These are phyloP conservation scores for Tragulus kanchil DNA, from an alignment of 2,113 vertebrate genomes.

Conservation along the genomic window DNA sequence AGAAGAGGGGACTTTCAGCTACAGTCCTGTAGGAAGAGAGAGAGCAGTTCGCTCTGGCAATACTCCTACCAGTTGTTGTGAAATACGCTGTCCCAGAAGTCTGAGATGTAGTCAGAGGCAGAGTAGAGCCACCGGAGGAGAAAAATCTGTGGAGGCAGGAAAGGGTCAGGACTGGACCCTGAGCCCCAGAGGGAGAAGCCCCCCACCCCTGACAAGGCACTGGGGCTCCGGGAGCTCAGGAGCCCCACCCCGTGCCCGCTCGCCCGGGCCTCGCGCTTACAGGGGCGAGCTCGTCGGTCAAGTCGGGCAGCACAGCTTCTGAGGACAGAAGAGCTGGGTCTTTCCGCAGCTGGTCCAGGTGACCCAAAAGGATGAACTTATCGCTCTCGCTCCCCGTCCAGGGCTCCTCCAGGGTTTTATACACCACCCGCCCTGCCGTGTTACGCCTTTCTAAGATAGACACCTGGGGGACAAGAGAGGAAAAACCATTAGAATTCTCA, in stretches of 20 bases:
- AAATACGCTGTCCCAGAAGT: slow-evolving; percentile 93
- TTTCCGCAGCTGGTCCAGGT: slow-evolving; percentile 92
- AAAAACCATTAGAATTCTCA: background rate
- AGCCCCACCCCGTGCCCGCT: rapidly evolving
- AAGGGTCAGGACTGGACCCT: background rate
- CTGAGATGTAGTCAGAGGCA: slow-evolving; percentile 90
- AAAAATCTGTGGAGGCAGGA: slow-evolving; percentile 90
- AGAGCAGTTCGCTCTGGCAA: rapidly evolving
- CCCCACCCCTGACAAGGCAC: rapidly evolving
- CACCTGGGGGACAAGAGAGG: slow-evolving; percentile 88
- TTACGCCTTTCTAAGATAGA: slow-evolving; percentile 95
- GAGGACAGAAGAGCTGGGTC: slow-evolving; percentile 93
- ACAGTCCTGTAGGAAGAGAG: background rate
- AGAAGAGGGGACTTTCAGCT: background rate
- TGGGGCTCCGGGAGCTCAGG: background rate
- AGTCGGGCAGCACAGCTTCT: slow-evolving; percentile 91
- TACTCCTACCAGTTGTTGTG: slow-evolving; percentile 95
- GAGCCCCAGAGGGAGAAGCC: rapidly evolving
- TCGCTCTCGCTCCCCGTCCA: slow-evolving; percentile 95
- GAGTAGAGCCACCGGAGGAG: slow-evolving; percentile 95
- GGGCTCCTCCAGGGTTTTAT: slow-evolving; percentile 89
- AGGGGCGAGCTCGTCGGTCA: slow-evolving; percentile 96
- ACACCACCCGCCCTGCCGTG: slow-evolving; percentile 91
- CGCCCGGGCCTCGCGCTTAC: slow-evolving; percentile 84
- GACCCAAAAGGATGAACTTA: slow-evolving; percentile 91